Evolutionary conservation across 2,113 vertebrate genomes (phyloP), one percentile per base, ranked within the genome.

Genomic region (Ranitomeya imitator): DNA sequence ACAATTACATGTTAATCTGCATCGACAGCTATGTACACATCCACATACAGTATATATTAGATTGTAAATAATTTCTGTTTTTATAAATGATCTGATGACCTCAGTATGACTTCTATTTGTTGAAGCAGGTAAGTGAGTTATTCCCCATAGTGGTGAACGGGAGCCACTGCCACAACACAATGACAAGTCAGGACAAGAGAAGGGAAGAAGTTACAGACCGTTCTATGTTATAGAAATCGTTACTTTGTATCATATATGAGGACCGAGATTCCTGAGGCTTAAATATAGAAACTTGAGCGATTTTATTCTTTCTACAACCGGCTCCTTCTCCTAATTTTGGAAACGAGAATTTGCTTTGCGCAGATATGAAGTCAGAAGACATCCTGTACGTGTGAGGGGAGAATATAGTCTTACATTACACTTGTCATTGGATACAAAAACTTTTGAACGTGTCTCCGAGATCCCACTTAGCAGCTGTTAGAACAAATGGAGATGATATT

Each of bases 381-480:
- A 11, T 26, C 14, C 79, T 60, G 55, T 60, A 60, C 23, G 23
- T 61, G n/a, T 81, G 59, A 81, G 31, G 23, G 79, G 79, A 60
- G 31, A 81, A 61, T 61, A 81, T 63, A 61, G 18, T 86, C 73
- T 77, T 31, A 86, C 59, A 86, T 86, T 63, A 11, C 71, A 86
- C 76, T 78, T 86, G 85, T 78, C 73, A 86, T 86, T 86, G 85
- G 71, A 63, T 86, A 77, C 73, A 78, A 79, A 67, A 86, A 77
- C 71, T 45, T 86, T 86, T 26, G 59, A 79, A 63, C 51, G 21
- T 67, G 55, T 86, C 74, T 86, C 85, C 23, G 31, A n/a, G 13
- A 79, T 79, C 85, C 85, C 85, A 86, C 76, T 86, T 79, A 79
- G 15, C 85, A 86, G 85, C 85, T 86, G 85, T 69, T 86, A 86